phyloP scores from a whole-genome alignment of 1,140 invertebrate species.

The Theocolax elegans region DNA sequence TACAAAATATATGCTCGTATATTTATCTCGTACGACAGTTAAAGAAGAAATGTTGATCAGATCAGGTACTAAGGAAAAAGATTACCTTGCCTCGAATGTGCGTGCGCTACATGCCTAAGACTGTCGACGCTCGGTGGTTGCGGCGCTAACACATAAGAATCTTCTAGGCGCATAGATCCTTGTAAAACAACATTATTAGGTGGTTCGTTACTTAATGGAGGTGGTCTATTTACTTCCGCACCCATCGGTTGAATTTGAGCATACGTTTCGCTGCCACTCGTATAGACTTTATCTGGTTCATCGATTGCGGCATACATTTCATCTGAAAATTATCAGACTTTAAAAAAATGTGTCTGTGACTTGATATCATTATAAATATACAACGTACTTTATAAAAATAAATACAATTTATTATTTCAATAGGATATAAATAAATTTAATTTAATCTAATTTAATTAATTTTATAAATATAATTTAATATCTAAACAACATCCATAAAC shows the following conservation, averaged over 20 bases:
- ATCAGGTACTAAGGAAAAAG: constrained; percentile 17
- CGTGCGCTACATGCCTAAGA: constrained; percentile 71
- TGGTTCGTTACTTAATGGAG: constrained; percentile 63
- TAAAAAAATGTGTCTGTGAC: too few relatives aligned
- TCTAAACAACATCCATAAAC: too few relatives aligned
- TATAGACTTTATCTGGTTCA: constrained; percentile 80
- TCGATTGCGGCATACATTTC: constrained; percentile 92
- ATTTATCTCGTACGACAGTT: neutral
- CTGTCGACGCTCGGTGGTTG: constrained; percentile 72
- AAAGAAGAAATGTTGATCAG: constrained; percentile 11
- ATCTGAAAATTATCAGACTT: constrained; percentile 72
- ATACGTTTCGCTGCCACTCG: constrained; percentile 88
- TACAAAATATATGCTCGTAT: constrained; percentile 17
- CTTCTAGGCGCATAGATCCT: constrained; percentile 49
- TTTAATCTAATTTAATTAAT: neutral
- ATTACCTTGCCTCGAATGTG: constrained; percentile 79
- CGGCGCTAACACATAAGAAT: constrained; percentile 60
- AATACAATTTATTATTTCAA: too few relatives aligned
- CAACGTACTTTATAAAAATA: constrained; percentile 42
- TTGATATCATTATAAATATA: constrained; percentile 38
- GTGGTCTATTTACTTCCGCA: constrained; percentile 66
- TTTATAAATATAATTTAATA: neutral
- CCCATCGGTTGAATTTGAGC: constrained; percentile 82
- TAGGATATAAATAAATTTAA: too few relatives aligned
- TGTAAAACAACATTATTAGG: constrained; percentile 49